Conservation (phyloP, 2,888 invertebrate genomes). For the Hedya salicella region DNA sequence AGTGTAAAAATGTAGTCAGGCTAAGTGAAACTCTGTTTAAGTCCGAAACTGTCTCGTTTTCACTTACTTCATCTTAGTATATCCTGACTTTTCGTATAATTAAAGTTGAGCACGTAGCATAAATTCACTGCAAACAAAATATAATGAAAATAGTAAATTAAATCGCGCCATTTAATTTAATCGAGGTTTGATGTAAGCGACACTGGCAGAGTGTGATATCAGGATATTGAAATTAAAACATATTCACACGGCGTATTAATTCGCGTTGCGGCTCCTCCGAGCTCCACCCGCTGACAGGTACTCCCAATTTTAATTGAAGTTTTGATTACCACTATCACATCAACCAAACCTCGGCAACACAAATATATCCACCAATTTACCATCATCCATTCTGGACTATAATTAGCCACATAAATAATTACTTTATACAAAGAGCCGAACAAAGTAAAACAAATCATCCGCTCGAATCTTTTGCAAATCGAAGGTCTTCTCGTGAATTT, state of each 20-base stretch:
- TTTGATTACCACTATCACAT: slow-evolving; percentile 77
- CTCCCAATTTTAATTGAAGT: slow-evolving; percentile 81
- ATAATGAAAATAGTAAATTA: slow-evolving; percentile 32
- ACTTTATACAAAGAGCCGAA: slow-evolving; percentile 47
- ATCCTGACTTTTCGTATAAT: not conserved
- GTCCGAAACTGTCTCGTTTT: not conserved
- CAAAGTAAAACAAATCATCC: slow-evolving; percentile 58
- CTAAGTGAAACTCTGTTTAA: too few relatives aligned
- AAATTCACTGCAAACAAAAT: slow-evolving; percentile 21
- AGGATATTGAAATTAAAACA: slow-evolving; percentile 68
- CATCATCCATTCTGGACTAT: not conserved
- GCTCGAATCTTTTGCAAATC: slow-evolving; percentile 59
- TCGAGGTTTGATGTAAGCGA: slow-evolving; percentile 37
- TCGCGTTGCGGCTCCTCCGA: slow-evolving; percentile 67
- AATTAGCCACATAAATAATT: slow-evolving; percentile 33
- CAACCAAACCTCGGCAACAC: slow-evolving; percentile 31
- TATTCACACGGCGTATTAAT: slow-evolving; percentile 69
- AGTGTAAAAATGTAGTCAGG: too few relatives aligned
- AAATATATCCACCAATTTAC: not conserved
- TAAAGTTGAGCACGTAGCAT: slow-evolving; percentile 10
- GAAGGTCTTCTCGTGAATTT: slow-evolving; percentile 60
- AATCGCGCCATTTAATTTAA: slow-evolving; percentile 35
- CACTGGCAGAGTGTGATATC: slow-evolving; percentile 44
- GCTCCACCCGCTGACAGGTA: slow-evolving; percentile 72
- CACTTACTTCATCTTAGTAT: too few relatives aligned